Base-by-base conservation (phyloP, 1,140 invertebrate genomes). In the Sitodiplosis mosellana region DNA sequence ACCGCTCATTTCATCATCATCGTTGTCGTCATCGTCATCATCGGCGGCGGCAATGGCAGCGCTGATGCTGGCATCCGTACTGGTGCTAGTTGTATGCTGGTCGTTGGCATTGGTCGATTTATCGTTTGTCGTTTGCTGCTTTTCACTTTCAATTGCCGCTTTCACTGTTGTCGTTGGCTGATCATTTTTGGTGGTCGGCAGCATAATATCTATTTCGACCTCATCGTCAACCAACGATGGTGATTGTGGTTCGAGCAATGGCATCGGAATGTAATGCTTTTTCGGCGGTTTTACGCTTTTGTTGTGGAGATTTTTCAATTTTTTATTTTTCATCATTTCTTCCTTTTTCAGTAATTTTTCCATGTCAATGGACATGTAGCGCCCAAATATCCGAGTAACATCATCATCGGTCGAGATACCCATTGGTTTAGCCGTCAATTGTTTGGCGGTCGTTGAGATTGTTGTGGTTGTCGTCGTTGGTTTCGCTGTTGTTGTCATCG, bases 161-260 rank as follows among this genome's bases (percentile, higher is more conserved):
- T 22, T 17, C 19, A 33, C 27, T 33, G 22, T 18, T 33, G 44
- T 22, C 8, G 44, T 22, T 49, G 38, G n/a, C n/a, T 36, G 21
- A 44, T 45, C 21, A 36, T n/a, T 45, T 45, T 49, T 34, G n/a
- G 20, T 11, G 33, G 15, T 27, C 6, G 20, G n/a, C 10, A 22
- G 10, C 27, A 33, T 17, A 15, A 21, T 22, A 33, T 51, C 51
- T 57, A 59, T 53, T 57, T 51, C 53, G 54, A 47, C 51, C 48
- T 56, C 48, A 59, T 59, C 51, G 54, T 53, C 18, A 48, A 48
- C n/a, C 18, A 20, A 44, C 3, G 18, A 44, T 14, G 42, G 42
- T 19, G 42, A 14, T 44, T 14, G 2, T 14, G 42, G 21, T 22
- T 14, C 11, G 4, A 22, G 42, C 19, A 19, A 44, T 22, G 42